Percentiles rank a stretch among this genome's conserved stretches.
These are phyloP conservation scores for Lomographa bimaculata DNA, from an alignment of 2,888 invertebrate species.

Conservation along the genomic window DNA sequence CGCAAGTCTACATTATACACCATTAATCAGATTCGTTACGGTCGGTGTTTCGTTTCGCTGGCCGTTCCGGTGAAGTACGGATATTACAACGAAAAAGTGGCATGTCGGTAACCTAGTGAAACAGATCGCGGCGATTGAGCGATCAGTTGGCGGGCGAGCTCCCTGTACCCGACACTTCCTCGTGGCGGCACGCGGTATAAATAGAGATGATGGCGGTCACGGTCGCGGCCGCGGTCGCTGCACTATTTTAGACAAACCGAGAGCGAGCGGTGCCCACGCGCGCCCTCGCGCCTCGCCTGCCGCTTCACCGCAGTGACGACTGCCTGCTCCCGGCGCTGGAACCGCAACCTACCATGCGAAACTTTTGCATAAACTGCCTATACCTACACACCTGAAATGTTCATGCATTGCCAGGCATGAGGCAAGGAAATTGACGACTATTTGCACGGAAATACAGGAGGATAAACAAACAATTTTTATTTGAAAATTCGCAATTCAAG, in stretches of 20 bases:
- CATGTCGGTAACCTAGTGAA: not conserved
- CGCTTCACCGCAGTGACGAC: conserved; percentile 7
- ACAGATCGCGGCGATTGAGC: conserved; percentile 1
- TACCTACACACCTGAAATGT: too few species aligned
- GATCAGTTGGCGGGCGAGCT: not conserved
- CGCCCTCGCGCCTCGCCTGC: conserved; percentile 11
- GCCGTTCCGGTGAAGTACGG: conserved; percentile 1
- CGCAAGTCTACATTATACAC: conserved; percentile 15
- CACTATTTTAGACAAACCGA: conserved; percentile 36
- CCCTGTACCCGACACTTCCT: conserved; percentile 4
- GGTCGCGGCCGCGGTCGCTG: conserved; percentile 62
- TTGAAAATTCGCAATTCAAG: conserved; percentile 3
- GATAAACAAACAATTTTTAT: too few species aligned
- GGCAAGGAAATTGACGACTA: too few species aligned
- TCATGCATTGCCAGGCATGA: too few species aligned
- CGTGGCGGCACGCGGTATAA: conserved; percentile 40
- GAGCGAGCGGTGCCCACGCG: conserved; percentile 32
- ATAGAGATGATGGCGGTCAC: conserved; percentile 61
- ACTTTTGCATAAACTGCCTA: too few species aligned
- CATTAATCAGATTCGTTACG: conserved; percentile 21
- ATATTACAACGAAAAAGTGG: not conserved
- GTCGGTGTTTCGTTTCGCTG: conserved; percentile 12
- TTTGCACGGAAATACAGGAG: too few species aligned
- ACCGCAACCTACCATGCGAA: too few species aligned
- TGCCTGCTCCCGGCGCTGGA: too few species aligned